phyloP scores from a whole-genome alignment of 2,797 vertebrate genomes.

The Emydoidea blandingii region DNA sequence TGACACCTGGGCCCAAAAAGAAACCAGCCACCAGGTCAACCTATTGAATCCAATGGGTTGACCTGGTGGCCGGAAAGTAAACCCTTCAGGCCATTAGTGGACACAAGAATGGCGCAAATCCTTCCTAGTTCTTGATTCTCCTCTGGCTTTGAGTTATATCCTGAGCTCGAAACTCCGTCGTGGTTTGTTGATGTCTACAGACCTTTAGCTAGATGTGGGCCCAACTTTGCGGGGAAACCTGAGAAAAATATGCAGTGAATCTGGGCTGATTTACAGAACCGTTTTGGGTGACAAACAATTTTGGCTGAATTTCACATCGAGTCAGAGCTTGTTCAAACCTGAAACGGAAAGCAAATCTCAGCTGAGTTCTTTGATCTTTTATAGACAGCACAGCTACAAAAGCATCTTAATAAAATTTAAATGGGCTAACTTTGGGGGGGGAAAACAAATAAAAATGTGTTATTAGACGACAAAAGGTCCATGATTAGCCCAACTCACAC shows the following conservation, averaged over 20 bases:
- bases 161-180: not conserved
- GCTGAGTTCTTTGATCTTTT: not conserved
- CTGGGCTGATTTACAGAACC: not conserved
- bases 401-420: not conserved
- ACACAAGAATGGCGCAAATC: not conserved
- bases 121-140: not conserved
- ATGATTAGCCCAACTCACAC: not conserved
- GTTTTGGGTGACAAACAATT: not conserved
- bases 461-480: not conserved
- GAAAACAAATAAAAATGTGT: not conserved
- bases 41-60: too few species aligned
- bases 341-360: not conserved
- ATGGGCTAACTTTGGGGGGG: not conserved
- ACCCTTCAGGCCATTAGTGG: not conserved
- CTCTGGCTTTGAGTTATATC: not conserved
- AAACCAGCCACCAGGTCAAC: too few species aligned
- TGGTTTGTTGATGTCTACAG: not conserved
- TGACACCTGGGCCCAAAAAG: too few species aligned
- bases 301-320: not conserved
- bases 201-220: not conserved
- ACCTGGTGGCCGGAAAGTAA: too few species aligned
- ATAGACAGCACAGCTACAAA: not conserved
- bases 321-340: not conserved
- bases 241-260: not conserved
- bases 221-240: not conserved